A percentile compares a stretch with the other conserved stretches of the same genome.
phyloP scores from a whole-genome alignment of 92 coral and sea anemone species.

The Epizoanthus illoricatus region DNA sequence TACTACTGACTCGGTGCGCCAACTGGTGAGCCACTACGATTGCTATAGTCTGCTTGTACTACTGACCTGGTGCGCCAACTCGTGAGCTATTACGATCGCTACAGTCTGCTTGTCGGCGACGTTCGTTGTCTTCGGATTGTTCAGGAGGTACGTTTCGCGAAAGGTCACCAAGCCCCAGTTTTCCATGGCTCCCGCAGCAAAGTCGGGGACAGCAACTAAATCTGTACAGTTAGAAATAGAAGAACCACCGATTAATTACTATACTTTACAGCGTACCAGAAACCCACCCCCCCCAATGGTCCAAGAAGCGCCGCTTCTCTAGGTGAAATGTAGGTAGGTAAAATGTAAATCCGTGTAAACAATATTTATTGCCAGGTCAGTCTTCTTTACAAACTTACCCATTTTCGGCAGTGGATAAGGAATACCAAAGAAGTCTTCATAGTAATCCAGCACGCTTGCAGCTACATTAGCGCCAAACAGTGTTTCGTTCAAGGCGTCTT shows the following conservation, averaged over 20 bases:
- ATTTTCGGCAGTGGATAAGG: slow-evolving; percentile 74
- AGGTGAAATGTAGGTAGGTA: no score
- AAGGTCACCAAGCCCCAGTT: slow-evolving; percentile 83
- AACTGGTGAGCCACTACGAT: slow-evolving; percentile 89
- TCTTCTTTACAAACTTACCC: slow-evolving; percentile 47
- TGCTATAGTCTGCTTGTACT: slow-evolving; percentile 74
- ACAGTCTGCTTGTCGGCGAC: slow-evolving; percentile 88
- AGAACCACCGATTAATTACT: background rate
- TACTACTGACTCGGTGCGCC: slow-evolving; percentile 76
- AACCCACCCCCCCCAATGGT: no score
- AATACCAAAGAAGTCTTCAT: slow-evolving; percentile 64
- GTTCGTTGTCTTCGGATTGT: slow-evolving; percentile 73
- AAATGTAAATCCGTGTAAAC: background rate
- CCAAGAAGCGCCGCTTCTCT: no score
- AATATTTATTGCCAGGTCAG: background rate
- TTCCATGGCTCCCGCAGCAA: slow-evolving; percentile 77
- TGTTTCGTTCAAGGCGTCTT: slow-evolving; percentile 60
- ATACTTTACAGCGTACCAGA: background rate
- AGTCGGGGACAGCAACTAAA: slow-evolving; percentile 75
- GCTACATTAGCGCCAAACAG: slow-evolving; percentile 74
- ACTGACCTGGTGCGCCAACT: slow-evolving; percentile 90
- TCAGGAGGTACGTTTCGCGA: slow-evolving; percentile 83
- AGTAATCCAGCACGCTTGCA: slow-evolving; percentile 65
- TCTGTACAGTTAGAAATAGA: slow-evolving; percentile 31
- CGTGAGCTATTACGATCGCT: slow-evolving; percentile 83